These are phyloP conservation scores for Sesia bembeciformis DNA, from an alignment of 2,888 invertebrate species.

Conservation along the genomic window DNA sequence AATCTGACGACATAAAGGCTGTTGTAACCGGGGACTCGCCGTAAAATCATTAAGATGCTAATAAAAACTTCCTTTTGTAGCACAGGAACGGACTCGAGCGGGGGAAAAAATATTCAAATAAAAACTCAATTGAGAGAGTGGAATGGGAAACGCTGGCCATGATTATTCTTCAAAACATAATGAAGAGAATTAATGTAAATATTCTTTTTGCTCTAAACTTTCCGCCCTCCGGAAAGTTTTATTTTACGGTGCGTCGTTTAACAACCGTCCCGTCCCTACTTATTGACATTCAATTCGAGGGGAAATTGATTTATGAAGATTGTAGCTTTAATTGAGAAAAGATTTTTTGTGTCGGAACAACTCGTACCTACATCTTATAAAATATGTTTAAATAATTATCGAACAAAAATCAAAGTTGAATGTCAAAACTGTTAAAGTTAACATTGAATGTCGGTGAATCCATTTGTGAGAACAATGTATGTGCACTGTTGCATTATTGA, in stretches of 20 bases:
- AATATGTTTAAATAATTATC: too few species aligned
- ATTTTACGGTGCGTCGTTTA: constrained; percentile 72
- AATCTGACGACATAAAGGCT: constrained; percentile 76
- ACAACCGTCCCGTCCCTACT: constrained; percentile 71
- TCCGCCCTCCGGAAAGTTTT: constrained; percentile 72
- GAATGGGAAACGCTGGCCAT: constrained; percentile 65
- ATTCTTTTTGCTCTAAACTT: constrained; percentile 70
- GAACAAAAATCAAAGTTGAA: too few species aligned
- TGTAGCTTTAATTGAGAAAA: constrained; percentile 69
- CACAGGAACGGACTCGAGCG: constrained; percentile 62
- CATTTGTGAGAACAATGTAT: constrained; percentile 1
- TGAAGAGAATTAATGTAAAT: constrained; percentile 77
- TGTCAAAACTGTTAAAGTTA: too few species aligned
- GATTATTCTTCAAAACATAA: constrained; percentile 76
- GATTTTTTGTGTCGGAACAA: constrained; percentile 28
- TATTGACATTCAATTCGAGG: constrained; percentile 74
- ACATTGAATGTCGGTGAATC: too few species aligned
- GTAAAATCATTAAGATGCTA: constrained; percentile 77
- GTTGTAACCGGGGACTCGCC: constrained; percentile 73
- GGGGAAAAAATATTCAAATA: constrained; percentile 72
- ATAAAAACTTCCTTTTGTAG: constrained; percentile 75
- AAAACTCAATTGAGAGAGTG: constrained; percentile 71
- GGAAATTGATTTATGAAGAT: constrained; percentile 75
- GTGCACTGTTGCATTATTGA: constrained; percentile 62
- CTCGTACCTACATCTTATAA: too few species aligned